Evolutionary conservation across 1,140 invertebrate species (phyloP), one percentile per base, ranked within the genome.

Genomic region (Drosophila kikkawai): DNA sequence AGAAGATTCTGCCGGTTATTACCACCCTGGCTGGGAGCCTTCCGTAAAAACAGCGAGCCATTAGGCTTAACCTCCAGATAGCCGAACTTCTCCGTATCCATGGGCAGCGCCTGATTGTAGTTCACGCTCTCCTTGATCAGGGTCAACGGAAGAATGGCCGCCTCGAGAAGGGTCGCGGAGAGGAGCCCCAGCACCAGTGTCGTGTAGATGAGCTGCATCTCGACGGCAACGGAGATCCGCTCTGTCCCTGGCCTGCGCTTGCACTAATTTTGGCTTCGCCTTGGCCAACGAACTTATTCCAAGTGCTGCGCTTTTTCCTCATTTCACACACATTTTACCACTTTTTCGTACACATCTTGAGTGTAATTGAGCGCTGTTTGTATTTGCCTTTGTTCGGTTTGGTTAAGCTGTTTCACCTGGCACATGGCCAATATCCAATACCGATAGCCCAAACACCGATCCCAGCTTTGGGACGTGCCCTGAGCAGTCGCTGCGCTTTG

Each of bases 61-160:
- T 92, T 92, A 0, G 91, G 83, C 44, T 91, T 83, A 1, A 91
- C 36, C 45, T 91, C 86, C 61, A 90, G 44, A 50, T 91, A 91
- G 26, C 79, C 86, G 11, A 87, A 75, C 58, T 80, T 87, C 13
- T 82, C 79, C 19, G 70, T 42, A 47, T 71, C 68, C 63, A 32
- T 37, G 32, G 57, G 56, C 6, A 53, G 36, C 0, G 12, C 56
- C 39, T 37, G 44, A 22, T 15, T 64, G 17, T 15, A 39, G 15
- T n/a, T 55, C 34, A 66, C 39, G 7, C 19, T 34, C 12, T 61
- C 22, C n/a, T 70, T 53, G 36, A 58, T 57, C 29, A 53, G 11
- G 9, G 63, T 79, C 39, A 79, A 37, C 3, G 85, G 81, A 11
- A 88, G 45, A 42, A 83, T 53, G 39, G 76, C 80, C 9, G 81